Evolutionary conservation across 2,888 invertebrate species (phyloP).

Genomic region (Caenorhabditis sp.): DNA sequence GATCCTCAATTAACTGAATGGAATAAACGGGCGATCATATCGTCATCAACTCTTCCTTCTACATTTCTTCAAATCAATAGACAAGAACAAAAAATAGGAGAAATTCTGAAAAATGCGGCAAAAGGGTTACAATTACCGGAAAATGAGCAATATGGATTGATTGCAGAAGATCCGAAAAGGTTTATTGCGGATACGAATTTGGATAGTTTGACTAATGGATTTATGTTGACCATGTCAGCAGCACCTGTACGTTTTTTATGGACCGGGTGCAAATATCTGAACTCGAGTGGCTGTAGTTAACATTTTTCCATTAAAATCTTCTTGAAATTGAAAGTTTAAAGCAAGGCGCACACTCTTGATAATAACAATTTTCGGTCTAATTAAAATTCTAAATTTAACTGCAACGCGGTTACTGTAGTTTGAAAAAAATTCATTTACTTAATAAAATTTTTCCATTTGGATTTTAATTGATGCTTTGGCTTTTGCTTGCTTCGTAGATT

Average conservation of each 20-base stretch:
- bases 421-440: too few species aligned
- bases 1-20: constrained; percentile 44
- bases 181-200: constrained; percentile 52
- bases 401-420: too few species aligned
- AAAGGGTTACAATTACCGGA: constrained; percentile 37
- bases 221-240: constrained; percentile 58
- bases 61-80: constrained; percentile 41
- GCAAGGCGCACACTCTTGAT: too few species aligned
- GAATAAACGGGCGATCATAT: constrained; percentile 30
- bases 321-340: too few species aligned
- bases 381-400: too few species aligned
- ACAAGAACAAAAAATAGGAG: constrained; percentile 26
- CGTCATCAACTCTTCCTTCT: constrained; percentile 19
- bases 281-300: too few species aligned
- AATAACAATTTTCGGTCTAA: too few species aligned
- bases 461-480: too few species aligned
- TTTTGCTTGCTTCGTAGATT: too few species aligned
- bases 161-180: constrained; percentile 46
- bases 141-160: constrained; percentile 41
- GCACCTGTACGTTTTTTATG: constrained; percentile 51
- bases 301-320: too few species aligned
- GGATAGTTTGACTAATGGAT: constrained; percentile 48
- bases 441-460: too few species aligned
- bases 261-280: too few species aligned
- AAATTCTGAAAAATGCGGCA: constrained; percentile 29